Percentiles rank a stretch among this genome's conserved stretches.
Conservation (phyloP, 2,113 vertebrate species). For the Prochilodus magdalenae region DNA sequence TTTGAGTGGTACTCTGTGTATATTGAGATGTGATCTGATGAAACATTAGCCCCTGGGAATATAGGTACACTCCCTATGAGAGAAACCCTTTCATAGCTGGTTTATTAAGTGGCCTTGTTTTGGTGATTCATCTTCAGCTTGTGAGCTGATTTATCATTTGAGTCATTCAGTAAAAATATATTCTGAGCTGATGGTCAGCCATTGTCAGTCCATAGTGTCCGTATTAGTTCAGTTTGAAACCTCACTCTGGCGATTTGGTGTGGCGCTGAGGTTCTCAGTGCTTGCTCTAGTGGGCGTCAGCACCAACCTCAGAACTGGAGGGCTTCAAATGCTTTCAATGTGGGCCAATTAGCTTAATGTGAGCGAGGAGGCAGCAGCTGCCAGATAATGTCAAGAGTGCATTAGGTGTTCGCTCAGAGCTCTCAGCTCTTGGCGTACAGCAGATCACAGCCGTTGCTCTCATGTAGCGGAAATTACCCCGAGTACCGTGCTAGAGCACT, state of each 20-base stretch:
- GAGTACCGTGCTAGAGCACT: conserved; percentile 32
- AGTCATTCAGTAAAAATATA: background rate
- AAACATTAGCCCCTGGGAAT: too few relatives aligned
- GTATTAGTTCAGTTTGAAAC: background rate
- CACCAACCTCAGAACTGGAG: conserved; percentile 29
- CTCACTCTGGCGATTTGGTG: background rate
- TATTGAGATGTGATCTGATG: too few relatives aligned
- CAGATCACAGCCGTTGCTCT: conserved; percentile 32
- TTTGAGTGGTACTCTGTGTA: too few relatives aligned
- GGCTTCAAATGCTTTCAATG: conserved; percentile 44
- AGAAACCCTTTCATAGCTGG: too few relatives aligned
- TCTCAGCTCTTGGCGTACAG: conserved; percentile 1
- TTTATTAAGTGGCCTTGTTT: too few relatives aligned
- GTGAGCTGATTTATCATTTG: background rate
- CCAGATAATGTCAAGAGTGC: conserved; percentile 56
- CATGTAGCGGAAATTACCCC: conserved; percentile 42
- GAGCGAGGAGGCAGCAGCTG: conserved; percentile 48
- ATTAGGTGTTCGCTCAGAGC: conserved; percentile 44
- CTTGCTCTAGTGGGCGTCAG: conserved; percentile 26
- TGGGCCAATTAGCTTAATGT: conserved; percentile 54
- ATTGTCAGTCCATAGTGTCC: background rate
- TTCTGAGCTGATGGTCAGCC: background rate
- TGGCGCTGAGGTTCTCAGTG: background rate
- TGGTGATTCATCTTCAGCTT: background rate
- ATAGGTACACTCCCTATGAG: too few relatives aligned